A percentile compares a stretch with the other conserved stretches of the same genome.
These are phyloP conservation scores for Nanorana parkeri DNA, from an alignment of 2,113 vertebrate genomes.

Conservation along the genomic window DNA sequence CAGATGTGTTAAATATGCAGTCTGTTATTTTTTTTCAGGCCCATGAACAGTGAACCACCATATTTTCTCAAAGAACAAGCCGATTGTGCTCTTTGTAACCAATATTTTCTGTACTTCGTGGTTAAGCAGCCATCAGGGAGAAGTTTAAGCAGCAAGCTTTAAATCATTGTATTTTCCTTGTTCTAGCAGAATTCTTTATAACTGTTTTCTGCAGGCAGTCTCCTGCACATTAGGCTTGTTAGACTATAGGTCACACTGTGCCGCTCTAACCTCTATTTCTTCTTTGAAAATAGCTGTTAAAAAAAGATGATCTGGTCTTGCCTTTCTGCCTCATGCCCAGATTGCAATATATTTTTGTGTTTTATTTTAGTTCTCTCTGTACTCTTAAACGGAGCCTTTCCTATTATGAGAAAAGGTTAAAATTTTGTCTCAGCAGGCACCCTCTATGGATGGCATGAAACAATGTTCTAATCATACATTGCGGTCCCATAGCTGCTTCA, in stretches of 20 bases:
- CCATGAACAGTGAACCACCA: not conserved
- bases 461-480: too few relatives aligned
- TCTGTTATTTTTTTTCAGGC: not conserved
- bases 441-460: too few relatives aligned
- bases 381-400: not conserved
- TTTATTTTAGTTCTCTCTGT: not conserved
- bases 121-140: slow-evolving; percentile 22
- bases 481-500: too few relatives aligned
- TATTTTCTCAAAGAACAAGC: not conserved
- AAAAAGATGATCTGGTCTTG: not conserved
- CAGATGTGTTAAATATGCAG: not conserved
- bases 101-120: not conserved
- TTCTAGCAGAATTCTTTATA: not conserved
- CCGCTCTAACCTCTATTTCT: not conserved
- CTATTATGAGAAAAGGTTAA: not conserved
- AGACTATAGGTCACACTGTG: not conserved
- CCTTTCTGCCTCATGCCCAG: too few relatives aligned
- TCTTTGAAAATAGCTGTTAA: not conserved
- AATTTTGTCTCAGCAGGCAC: not conserved
- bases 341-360: not conserved
- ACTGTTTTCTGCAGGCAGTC: not conserved
- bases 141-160: slow-evolving; percentile 1
- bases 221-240: not conserved
- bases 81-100: not conserved
- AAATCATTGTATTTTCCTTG: slow-evolving; percentile 27